Evolutionary conservation across 1,140 invertebrate species (phyloP), one percentile per base, ranked within the genome.

Genomic region (Drosophila sp.): DNA sequence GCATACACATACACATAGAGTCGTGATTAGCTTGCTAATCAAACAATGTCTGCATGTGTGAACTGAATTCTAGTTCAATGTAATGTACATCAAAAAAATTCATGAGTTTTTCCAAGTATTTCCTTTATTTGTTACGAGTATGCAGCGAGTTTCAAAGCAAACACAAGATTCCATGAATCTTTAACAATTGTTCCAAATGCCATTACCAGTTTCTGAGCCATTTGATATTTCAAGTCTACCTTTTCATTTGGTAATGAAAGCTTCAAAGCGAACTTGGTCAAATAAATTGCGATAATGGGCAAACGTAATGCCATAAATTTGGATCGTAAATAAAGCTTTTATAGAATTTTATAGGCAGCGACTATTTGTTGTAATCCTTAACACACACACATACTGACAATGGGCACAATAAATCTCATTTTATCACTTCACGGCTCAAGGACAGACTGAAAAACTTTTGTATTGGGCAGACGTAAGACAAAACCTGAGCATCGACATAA

Each of bases 341-440:
- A 32, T 63, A 72, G 50, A 63, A 87, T 76, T 71, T 69, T 64
- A 78, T 61, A 62, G 70, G 70, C 58, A 58, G 67, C 27, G 40
- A 76, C 76, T 84, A 83, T 84, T 80, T 80, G 73, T 80, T 71
- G 72, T 70, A 66, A 46, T 56, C 63, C 45, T 54, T 41, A 50
- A 36, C 11, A 29, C 16, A 11, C 36, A 27, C 14, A 38, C 50
- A 74, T 7, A 6, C 3, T 16, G 66, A 78, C 78, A 87, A 81
- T 62, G 56, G 66, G 66, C 36, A 11, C 76, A 82, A 86, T 86
- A 86, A 86, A 86, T 86, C 82, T 78, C 43, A 72, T 86, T 86
- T 86, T 86, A 86, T 86, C 82, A 86, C 82, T 82, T 89, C 61
- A 61, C 58, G 57, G 64, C 66, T 76, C 56, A 40, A 64, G 79